Percentiles rank a stretch among this genome's conserved stretches.
Conservation (phyloP, 2,888 invertebrate genomes). For the Chrysolina oricalcia region DNA sequence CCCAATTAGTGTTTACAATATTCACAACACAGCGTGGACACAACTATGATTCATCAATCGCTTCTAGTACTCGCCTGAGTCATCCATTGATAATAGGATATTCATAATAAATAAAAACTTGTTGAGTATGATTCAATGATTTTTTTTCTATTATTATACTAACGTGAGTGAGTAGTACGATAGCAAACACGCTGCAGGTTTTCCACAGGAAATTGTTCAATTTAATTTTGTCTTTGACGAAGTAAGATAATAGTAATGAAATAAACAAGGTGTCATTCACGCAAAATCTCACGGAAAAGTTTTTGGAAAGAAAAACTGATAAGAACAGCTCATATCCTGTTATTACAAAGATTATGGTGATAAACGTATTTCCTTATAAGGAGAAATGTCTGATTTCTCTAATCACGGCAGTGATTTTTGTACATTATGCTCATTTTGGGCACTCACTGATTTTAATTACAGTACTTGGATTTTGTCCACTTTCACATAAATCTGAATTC, state of each 20-base stretch:
- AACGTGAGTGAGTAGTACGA: slow-evolving; percentile 1
- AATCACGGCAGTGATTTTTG: too few relatives aligned
- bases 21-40: background rate
- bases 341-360: background rate
- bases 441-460: too few relatives aligned
- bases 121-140: slow-evolving; percentile 27
- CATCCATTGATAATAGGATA: slow-evolving; percentile 29
- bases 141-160: slow-evolving; percentile 34
- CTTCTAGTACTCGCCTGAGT: slow-evolving; percentile 31
- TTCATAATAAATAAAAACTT: slow-evolving; percentile 38
- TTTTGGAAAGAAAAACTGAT: background rate
- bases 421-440: too few relatives aligned
- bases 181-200: background rate
- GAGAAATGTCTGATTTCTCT: too few relatives aligned
- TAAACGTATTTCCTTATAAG: too few relatives aligned
- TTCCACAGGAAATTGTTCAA: slow-evolving; percentile 1
- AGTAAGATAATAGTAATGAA: background rate
- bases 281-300: background rate
- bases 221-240: background rate
- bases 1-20: slow-evolving; percentile 5
- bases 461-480: too few relatives aligned
- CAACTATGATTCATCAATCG: slow-evolving; percentile 1
- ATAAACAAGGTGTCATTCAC: too few relatives aligned
- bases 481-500: too few relatives aligned
- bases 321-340: background rate